Conservation (phyloP, 2,888 invertebrate genomes). For the Adela reaumurella region DNA sequence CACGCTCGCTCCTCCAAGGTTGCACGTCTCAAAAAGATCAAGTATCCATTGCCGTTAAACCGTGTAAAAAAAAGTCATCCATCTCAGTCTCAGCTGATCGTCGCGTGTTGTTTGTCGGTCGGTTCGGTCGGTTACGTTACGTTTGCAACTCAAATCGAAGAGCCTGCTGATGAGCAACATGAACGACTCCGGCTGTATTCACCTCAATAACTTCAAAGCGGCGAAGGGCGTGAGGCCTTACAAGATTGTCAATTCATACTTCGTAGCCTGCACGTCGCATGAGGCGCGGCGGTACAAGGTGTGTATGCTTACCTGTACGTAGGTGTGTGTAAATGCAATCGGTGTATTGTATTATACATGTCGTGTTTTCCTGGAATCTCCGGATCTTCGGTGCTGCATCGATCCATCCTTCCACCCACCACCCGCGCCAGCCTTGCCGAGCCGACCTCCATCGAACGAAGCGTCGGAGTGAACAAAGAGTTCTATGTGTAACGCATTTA, state of each 20-base stretch:
- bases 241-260: constrained; percentile 80
- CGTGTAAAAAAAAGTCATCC: no score
- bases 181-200: constrained; percentile 73
- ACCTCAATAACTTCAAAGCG: constrained; percentile 75
- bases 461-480: background rate
- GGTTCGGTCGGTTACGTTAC: background rate
- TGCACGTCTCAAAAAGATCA: no score
- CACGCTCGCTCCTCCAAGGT: no score
- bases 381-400: background rate
- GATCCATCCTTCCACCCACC: background rate
- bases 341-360: background rate
- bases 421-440: no score
- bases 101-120: background rate
- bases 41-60: no score
- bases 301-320: constrained; percentile 12
- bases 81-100: background rate
- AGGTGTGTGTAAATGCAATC: background rate
- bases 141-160: background rate
- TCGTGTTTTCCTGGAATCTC: background rate
- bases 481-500: background rate
- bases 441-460: background rate
- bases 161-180: constrained; percentile 30
- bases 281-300: constrained; percentile 85
- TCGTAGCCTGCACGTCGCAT: constrained; percentile 76
- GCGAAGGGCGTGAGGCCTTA: constrained; percentile 71